phyloP scores from a whole-genome alignment of 1,140 invertebrate species.

The Kradibia gibbosae region DNA sequence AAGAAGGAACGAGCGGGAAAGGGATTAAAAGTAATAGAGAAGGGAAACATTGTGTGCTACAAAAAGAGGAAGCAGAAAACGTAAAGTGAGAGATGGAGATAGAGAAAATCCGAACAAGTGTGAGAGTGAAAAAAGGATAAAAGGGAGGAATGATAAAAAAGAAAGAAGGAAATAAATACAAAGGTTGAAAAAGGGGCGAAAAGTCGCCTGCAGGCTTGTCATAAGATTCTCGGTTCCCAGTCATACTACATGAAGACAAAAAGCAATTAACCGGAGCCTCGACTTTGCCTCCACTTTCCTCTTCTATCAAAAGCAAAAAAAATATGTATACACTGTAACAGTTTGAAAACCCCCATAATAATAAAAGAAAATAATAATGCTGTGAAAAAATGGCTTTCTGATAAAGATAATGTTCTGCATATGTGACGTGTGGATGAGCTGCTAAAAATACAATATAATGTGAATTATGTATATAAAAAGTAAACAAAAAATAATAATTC shows the following conservation, averaged over 20 bases:
- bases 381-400: conserved; percentile 47
- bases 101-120: too few relatives aligned
- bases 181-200: neutral
- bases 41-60: neutral
- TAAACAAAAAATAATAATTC: too few relatives aligned
- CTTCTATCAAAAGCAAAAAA: neutral
- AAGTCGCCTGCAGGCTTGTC: conserved; percentile 23
- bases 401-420: neutral
- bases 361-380: conserved; percentile 42
- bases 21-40: conserved; percentile 31
- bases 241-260: conserved; percentile 18
- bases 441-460: too few relatives aligned
- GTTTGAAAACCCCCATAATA: conserved; percentile 17
- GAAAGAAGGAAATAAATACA: neutral
- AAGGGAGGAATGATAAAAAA: too few relatives aligned
- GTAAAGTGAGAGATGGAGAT: too few relatives aligned
- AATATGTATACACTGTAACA: too few relatives aligned
- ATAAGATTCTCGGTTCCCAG: neutral
- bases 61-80: neutral
- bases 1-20: neutral
- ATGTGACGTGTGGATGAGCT: too few relatives aligned
- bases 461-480: too few relatives aligned
- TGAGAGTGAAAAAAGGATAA: neutral
- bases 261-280: conserved; percentile 34
- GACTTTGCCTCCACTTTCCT: neutral